Base-by-base conservation (phyloP, 2,113 vertebrate genomes). In the Salvelinus namaycush region DNA sequence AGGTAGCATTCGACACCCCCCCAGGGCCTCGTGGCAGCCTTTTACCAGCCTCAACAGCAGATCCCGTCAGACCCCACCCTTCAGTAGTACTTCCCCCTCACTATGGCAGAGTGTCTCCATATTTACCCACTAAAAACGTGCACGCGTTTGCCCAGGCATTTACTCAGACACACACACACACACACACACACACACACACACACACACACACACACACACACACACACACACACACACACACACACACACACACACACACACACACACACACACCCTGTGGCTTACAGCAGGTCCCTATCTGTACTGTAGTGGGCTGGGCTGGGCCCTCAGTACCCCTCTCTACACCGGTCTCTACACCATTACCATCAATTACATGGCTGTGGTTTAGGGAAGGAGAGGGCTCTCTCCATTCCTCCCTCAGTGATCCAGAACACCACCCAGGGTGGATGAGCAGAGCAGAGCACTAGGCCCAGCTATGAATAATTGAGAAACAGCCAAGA, bases 71-170 rank as follows among this genome's bases (percentile, higher is more conserved):
- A 72, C 80, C 74, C 75, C 76, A 76, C 74, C 73, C 68, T 83
- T 78, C 29, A n/a, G 20, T 85, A 84, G 72, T 79, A 82, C 79
- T 84, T 85, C 81, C 26, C 49, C 81, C 72, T 70, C 76, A 80
- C 74, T 89, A 83, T 90, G 81, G 81, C 49, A 54, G 49, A 14
- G 49, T 13, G 3, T 62, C 72, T 77, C 70, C 79, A 72, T 54
- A 68, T 26, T 27, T 68, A 64, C 44, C 78, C 80, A 72, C 80
- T 75, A 12, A 74, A 82, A 73, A 77, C 82, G 72, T 72, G 49
- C 54, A 31, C 79, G 73, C 31, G 11, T 22, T 5, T 13, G 0
- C 31, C 0, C 60, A 64, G 11, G 7, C 60, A 64, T 54, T 20
- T 9, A 0, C 70, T 70, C 68, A 77, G 69, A 5, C 31, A 54